Evolutionary conservation across 2,888 invertebrate genomes (phyloP).

Genomic region (Escarpia spicata): DNA sequence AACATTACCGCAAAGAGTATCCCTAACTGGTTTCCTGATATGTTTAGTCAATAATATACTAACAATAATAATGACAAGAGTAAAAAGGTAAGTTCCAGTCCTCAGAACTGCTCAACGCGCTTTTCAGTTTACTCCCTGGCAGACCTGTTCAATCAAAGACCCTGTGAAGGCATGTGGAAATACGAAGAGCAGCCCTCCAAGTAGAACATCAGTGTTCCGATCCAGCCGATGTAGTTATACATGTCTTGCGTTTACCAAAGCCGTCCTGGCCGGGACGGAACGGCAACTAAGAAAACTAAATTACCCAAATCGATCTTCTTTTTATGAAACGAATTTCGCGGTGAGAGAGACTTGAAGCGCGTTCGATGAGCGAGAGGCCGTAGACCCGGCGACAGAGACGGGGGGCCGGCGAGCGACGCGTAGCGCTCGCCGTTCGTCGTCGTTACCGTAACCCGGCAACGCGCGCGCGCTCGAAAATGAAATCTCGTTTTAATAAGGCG

Average conservation of each 20-base stretch:
- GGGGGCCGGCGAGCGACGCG: background rate
- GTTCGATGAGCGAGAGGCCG: background rate
- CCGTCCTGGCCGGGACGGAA: background rate
- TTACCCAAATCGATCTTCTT: conserved; percentile 16
- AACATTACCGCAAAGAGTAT: background rate
- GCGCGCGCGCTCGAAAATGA: conserved; percentile 1
- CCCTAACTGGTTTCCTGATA: background rate
- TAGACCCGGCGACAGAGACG: background rate
- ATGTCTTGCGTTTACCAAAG: background rate
- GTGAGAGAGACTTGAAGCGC: background rate
- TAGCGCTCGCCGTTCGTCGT: background rate
- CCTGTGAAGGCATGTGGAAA: background rate
- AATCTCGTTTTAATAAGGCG: conserved; percentile 13
- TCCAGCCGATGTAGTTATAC: background rate
- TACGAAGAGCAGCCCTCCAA: background rate
- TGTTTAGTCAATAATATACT: background rate
- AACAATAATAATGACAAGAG: no score
- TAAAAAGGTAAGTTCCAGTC: no score
- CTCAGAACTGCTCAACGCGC: no score
- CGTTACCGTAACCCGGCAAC: background rate
- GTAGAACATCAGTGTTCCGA: background rate
- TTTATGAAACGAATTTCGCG: conserved; percentile 16
- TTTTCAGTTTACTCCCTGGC: no score
- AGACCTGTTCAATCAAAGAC: background rate
- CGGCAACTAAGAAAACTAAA: background rate